Conservation (phyloP, 2,113 vertebrate species). For the Elgaria multicarinata region DNA sequence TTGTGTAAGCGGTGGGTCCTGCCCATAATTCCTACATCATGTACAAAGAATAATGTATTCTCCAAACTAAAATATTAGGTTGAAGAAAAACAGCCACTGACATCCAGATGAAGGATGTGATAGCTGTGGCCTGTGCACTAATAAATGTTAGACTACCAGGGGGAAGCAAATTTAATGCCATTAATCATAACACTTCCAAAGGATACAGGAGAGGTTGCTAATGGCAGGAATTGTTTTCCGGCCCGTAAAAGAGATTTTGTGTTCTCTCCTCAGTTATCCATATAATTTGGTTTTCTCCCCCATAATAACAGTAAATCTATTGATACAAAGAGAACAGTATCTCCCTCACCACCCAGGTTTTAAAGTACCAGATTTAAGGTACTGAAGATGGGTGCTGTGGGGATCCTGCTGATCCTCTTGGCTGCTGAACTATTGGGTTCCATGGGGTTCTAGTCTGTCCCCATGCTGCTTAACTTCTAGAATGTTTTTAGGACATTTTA, state of each 20-base stretch:
- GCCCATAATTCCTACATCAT: too few species aligned
- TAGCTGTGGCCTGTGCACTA: neutral
- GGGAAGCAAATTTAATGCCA: neutral
- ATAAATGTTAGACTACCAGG: neutral
- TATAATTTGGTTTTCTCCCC: neutral
- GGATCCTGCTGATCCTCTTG: too few species aligned
- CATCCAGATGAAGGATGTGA: rapidly evolving
- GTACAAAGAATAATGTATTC: neutral
- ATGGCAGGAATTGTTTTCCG: neutral
- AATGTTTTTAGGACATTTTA: too few species aligned
- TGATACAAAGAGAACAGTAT: rapidly evolving
- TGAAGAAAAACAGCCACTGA: neutral
- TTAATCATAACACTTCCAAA: neutral
- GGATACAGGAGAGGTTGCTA: rapidly evolving
- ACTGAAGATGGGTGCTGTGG: too few species aligned
- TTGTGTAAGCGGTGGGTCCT: too few species aligned
- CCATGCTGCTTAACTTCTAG: too few species aligned
- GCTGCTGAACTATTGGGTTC: too few species aligned
- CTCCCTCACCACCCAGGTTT: neutral
- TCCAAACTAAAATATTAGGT: neutral
- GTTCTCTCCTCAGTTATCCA: rapidly evolving
- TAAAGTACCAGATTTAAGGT: neutral
- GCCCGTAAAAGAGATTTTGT: neutral
- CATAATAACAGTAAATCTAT: rapidly evolving
- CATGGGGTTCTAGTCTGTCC: too few species aligned